Evolutionary conservation across 2,888 invertebrate genomes (phyloP), one percentile per base, ranked within the genome.

Genomic region (Latrodectus hesperus): DNA sequence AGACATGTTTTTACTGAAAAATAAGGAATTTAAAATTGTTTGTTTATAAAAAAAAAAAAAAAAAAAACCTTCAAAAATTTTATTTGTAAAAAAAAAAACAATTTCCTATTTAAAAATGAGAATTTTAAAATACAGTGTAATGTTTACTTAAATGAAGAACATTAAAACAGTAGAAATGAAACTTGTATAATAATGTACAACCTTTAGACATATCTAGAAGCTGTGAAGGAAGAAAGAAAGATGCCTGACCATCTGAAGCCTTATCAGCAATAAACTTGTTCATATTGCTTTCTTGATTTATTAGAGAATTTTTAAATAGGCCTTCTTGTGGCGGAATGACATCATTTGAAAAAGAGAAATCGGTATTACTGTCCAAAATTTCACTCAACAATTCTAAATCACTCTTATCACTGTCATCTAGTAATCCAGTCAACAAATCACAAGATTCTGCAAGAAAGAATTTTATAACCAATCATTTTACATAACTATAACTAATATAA

Each of bases 341-440:
- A 88, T 76, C 14, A 22, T 70, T 73, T 51, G 76, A 55, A 60
- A 75, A 16, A 17, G 84, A 75, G 9, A 78, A 80, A 51, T 85
- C 79, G 52, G 51, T 22, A 64, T 72, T 79, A 0, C 92, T 91
- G 75, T 92, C 92, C 60, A 93, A 91, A 79, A 93, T 93, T 90
- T 93, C 93, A 87, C 92, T 92, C 79, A 93, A 90, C 76, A 93
- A 90, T 8, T 92, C 91, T 90, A 92, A 91, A 89, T 93, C 93
- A 90, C 93, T 93, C 89, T 92, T 92, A 75, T 93, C 92, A 5
- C 90, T 80, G 84, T 92, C 92, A 64, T 91, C 91, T 12, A 91
- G 87, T 74, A 92, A 91, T 26, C 92, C 92, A 26, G 92, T 91
- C 68, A 93, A 90, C 72, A 93, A 91, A 89, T 93, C 92, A 88